Evolutionary conservation across 23 tunicate genomes (phyloP), one percentile per base, ranked within the genome.

Genomic region (Pegea sp.): DNA sequence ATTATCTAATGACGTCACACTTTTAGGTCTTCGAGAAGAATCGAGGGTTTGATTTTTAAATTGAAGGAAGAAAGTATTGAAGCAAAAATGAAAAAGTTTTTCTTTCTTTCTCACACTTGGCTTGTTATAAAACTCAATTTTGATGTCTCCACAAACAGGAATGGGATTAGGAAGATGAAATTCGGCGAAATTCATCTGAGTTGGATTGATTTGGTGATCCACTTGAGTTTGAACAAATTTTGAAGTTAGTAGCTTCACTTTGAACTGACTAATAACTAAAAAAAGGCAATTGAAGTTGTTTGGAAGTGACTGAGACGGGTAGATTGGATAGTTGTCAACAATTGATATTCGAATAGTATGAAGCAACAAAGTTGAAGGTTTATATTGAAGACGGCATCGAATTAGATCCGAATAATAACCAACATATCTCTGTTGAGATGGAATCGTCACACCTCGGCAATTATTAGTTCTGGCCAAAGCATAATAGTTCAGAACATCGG

Each of bases 11-110:
- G n/a, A n/a, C n/a, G n/a, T n/a, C n/a, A n/a, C n/a, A n/a, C n/a
- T n/a, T n/a, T n/a, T n/a, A n/a, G n/a, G n/a, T n/a, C n/a, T n/a
- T n/a, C n/a, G n/a, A n/a, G n/a, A n/a, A n/a, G n/a, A n/a, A n/a
- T n/a, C n/a, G n/a, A n/a, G n/a, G n/a, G n/a, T n/a, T n/a, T n/a
- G n/a, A n/a, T n/a, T n/a, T n/a, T n/a, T n/a, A n/a, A n/a, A n/a
- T n/a, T n/a, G n/a, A n/a, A 38, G 11, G 30, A 84, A 84, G 52
- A 84, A 84, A 5, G 95, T 84, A 59, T 84, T 84, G 66, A 84
- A 84, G 84, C 95, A 84, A 62, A 84, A 84, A 59, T 84, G 95
- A 61, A 84, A 84, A 19, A 84, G 58, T 44, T 74, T 84, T 42
- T 81, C 93, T 72, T 74, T n/a, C n/a, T n/a, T 84, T 24, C 95